Base-by-base conservation (phyloP, 2,797 vertebrate genomes). In the Labroides dimidiatus region DNA sequence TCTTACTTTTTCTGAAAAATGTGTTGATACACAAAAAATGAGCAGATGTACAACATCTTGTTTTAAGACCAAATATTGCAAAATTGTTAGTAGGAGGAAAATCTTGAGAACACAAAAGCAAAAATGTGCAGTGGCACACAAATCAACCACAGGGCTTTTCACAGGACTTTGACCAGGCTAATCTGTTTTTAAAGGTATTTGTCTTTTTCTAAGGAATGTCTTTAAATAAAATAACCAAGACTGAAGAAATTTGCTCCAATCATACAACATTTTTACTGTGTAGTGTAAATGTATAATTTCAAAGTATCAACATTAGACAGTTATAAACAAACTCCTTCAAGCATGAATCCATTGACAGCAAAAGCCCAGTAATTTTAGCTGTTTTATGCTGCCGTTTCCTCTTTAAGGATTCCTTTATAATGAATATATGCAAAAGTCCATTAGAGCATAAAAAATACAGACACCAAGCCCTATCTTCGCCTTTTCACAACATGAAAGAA, bases 381-480 rank as follows among this genome's bases (percentile, higher is more conserved):
- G 64, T 78, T 78, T 86, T 80, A 84, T 62, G 59, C 54, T 60
- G 64, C 84, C 65, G 62, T 84, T 59, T 66, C 53, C 69, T 65
- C 52, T 84, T 87, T 84, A 69, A 82, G 53, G 67, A 85, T 77
- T 81, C 60, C 84, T 60, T 83, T 80, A 78, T 86, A 89, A 91
- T 91, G 78, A 91, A 91, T 90, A 86, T 87, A 92, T 91, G 87
- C 90, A 89, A 88, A 92, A 85, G 81, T 87, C 84, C 85, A 89
- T 87, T 85, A 85, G 81, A 91, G 82, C 84, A 87, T 84, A 84
- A 85, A n/a, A 89, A 80, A 84, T 78, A 90, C 80, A 88, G 72
- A 82, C 76, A 81, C 79, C 64, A 37, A 87, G 78, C 78, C 79
- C 72, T 79, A 80, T 44, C 77, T 78, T 81, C 69, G 76, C 45